Conservation (phyloP, 1,140 invertebrate species). For the Semibalanus balanoides region DNA sequence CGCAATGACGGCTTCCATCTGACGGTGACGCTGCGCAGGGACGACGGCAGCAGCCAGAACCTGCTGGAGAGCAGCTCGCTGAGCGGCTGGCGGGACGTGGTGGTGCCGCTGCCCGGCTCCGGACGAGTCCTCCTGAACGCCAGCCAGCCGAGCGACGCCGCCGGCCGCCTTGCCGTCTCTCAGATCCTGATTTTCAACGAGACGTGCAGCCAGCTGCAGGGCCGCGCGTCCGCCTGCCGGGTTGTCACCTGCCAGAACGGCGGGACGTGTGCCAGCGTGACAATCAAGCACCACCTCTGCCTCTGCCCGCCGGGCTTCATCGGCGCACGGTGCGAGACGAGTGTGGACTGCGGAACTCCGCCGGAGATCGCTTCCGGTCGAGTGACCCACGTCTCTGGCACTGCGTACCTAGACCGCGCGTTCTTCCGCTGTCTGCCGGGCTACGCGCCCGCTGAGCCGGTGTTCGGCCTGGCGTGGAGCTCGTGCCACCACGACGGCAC, state of each 20-base stretch:
- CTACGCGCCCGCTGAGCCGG: background rate
- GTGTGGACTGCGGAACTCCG: background rate
- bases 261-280: background rate
- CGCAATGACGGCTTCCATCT: background rate
- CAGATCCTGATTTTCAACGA: background rate
- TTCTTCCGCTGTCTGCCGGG: background rate
- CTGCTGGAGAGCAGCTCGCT: background rate
- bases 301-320: background rate
- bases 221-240: background rate
- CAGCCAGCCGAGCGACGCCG: background rate
- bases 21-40: background rate
- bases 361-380: background rate
- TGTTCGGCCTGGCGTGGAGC: background rate
- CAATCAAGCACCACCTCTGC: background rate
- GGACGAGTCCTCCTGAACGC: background rate
- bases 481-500: background rate
- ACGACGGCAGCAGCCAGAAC: background rate
- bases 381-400: background rate
- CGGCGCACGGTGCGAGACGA: background rate
- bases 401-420: background rate
- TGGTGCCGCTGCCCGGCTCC: background rate
- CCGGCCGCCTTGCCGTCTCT: background rate
- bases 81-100: background rate
- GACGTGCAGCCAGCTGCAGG: background rate
- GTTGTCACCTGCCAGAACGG: background rate